Evolutionary conservation across 2,113 vertebrate species (phyloP).

Genomic region (Ptyas mucosa): DNA sequence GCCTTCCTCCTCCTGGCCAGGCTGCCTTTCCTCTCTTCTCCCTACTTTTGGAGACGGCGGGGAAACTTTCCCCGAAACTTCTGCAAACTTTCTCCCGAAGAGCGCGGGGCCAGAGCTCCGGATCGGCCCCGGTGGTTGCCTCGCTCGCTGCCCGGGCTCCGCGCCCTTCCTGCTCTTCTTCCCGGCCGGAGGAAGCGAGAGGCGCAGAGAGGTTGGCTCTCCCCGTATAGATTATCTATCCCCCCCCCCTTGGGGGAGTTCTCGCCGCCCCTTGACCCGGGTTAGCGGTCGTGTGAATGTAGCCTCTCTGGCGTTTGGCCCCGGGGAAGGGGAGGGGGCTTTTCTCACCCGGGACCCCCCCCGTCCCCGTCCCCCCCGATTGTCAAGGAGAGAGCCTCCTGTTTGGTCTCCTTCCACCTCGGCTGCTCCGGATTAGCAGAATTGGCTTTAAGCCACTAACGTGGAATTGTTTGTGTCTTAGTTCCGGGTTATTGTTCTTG

Average conservation of each 20-base stretch:
- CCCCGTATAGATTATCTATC: not conserved
- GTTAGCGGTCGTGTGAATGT: not conserved
- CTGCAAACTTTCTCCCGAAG: not conserved
- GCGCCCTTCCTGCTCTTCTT: not conserved
- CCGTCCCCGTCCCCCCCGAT: too few relatives aligned
- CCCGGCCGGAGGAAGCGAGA: too few relatives aligned
- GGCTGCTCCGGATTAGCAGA: not conserved
- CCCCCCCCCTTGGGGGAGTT: not conserved
- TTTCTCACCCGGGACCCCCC: too few relatives aligned
- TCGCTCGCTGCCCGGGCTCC: too few relatives aligned
- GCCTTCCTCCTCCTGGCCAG: too few relatives aligned
- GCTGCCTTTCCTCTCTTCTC: too few relatives aligned
- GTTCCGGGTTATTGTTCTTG: not conserved
- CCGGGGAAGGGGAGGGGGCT: not conserved
- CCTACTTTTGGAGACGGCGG: too few relatives aligned
- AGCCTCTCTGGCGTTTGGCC: not conserved
- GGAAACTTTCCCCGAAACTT: not conserved
- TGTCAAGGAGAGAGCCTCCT: too few relatives aligned
- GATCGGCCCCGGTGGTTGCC: not conserved
- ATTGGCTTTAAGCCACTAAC: not conserved
- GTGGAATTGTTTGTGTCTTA: not conserved
- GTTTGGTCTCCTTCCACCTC: too few relatives aligned
- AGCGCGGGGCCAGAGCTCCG: not conserved
- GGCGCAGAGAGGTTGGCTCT: too few relatives aligned
- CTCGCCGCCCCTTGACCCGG: not conserved